phyloP scores from a whole-genome alignment of 1,140 invertebrate genomes.

The Drosophila baimaii region DNA sequence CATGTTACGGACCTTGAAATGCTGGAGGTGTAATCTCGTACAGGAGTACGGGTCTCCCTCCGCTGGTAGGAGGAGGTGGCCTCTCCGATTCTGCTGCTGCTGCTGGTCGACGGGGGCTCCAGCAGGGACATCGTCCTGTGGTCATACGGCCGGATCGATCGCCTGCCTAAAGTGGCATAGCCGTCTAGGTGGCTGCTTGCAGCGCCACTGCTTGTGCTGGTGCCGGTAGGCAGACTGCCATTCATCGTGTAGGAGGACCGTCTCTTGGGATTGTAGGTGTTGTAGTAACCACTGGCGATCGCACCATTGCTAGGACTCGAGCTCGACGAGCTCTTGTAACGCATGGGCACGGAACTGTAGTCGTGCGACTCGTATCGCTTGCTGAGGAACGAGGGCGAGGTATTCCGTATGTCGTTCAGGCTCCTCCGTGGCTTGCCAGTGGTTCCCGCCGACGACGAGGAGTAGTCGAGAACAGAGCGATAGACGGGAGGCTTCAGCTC shows the following conservation, averaged over 20 bases:
- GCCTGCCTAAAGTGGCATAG: conserved; percentile 80
- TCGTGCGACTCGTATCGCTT: conserved; percentile 71
- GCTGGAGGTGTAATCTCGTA: conserved; percentile 74
- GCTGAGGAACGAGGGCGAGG: conserved; percentile 74
- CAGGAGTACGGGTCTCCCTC: conserved; percentile 67
- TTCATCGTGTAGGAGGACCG: conserved; percentile 80
- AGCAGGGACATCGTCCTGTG: conserved; percentile 80
- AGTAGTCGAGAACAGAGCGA: conserved; percentile 70
- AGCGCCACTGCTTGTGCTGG: conserved; percentile 31
- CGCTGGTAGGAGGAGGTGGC: conserved; percentile 56
- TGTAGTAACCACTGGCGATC: conserved; percentile 69
- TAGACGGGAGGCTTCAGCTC: conserved; percentile 81
- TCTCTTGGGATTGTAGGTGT: conserved; percentile 80
- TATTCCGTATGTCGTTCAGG: conserved; percentile 78
- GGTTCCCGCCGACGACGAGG: conserved; percentile 39
- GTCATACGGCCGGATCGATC: conserved; percentile 74
- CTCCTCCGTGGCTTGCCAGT: conserved; percentile 77
- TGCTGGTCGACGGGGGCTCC: conserved; percentile 59
- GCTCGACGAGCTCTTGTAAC: conserved; percentile 74
- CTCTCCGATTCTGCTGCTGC: conserved; percentile 35
- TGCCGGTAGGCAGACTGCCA: conserved; percentile 55
- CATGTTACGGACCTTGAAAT: conserved; percentile 67
- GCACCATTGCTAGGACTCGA: conserved; percentile 76
- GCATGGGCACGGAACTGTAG: conserved; percentile 68
- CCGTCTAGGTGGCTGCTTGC: conserved; percentile 66